Percentiles rank a stretch among this genome's conserved stretches.
Conservation (phyloP, 2,113 vertebrate species). For the Ceyx margarethae region DNA sequence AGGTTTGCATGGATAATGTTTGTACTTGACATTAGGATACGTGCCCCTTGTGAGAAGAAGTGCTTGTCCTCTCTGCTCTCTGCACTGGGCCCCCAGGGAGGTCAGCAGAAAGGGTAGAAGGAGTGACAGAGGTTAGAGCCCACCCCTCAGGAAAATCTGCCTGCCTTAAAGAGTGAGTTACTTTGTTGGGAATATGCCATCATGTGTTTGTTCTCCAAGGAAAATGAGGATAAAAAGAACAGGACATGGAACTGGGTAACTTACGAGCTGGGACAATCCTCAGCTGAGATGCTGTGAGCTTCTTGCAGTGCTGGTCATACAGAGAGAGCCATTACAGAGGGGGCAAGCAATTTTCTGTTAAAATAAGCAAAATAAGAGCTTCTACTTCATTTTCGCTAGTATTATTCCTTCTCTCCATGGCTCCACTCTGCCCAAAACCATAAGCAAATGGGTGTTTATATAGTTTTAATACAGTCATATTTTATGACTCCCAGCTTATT, state of each 20-base stretch:
- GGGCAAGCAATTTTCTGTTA: neutral
- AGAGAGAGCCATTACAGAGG: neutral
- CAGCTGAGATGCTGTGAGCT: neutral
- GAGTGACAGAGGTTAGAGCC: neutral
- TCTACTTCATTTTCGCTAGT: conserved; percentile 14
- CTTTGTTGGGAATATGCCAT: neutral
- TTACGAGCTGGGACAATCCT: conserved; percentile 9
- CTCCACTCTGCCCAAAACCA: conserved; percentile 13
- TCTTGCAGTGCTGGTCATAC: neutral
- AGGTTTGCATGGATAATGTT: neutral
- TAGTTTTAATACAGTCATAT: neutral
- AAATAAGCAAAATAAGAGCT: neutral
- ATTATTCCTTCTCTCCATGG: neutral
- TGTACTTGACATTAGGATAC: neutral
- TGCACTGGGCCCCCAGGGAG: neutral
- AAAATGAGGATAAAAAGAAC: neutral
- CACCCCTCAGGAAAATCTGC: neutral
- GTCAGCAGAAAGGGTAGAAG: neutral
- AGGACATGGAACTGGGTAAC: neutral
- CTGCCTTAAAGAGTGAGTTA: neutral
- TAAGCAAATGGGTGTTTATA: neutral
- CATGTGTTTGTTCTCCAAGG: neutral
- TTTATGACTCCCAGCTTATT: conserved; percentile 32
- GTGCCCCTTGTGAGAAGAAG: neutral
- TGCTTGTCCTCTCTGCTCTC: neutral